These are phyloP conservation scores for Alviniconcha strummeri DNA, from an alignment of 2,888 invertebrate genomes.

Conservation along the genomic window DNA sequence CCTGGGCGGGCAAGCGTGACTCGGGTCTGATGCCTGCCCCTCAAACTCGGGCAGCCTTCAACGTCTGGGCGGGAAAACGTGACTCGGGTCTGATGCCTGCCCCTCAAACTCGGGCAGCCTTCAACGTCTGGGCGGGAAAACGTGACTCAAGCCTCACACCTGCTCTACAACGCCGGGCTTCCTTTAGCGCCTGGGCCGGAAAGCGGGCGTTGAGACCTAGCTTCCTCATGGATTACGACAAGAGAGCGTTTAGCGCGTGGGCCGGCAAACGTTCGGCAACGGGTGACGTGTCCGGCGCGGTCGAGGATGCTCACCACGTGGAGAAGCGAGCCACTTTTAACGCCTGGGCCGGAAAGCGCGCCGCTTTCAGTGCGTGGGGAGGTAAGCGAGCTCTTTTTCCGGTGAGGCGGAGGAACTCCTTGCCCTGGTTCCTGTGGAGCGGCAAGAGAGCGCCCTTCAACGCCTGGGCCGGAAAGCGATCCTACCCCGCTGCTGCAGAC, in stretches of 20 bases:
- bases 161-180: not conserved
- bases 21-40: not conserved
- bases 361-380: not conserved
- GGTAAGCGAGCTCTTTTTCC: not conserved
- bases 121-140: conserved; percentile 21
- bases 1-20: conserved; percentile 11
- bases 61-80: conserved; percentile 17
- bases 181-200: not conserved
- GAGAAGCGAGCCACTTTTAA: conserved; percentile 4
- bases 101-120: not conserved
- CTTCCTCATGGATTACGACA: not conserved
- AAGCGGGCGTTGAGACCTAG: not conserved
- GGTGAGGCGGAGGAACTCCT: not conserved
- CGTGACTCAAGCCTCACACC: not conserved
- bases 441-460: conserved; percentile 7
- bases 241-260: not conserved
- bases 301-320: too few relatives aligned
- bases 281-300: not conserved
- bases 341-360: not conserved
- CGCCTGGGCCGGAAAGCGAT: conserved; percentile 14
- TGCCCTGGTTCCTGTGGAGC: not conserved
- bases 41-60: not conserved
- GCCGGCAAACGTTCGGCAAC: not conserved
- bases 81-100: not conserved
- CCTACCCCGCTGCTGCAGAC: not conserved